Base-by-base conservation (phyloP, 2,888 invertebrate species). In the Atherix ibis region DNA sequence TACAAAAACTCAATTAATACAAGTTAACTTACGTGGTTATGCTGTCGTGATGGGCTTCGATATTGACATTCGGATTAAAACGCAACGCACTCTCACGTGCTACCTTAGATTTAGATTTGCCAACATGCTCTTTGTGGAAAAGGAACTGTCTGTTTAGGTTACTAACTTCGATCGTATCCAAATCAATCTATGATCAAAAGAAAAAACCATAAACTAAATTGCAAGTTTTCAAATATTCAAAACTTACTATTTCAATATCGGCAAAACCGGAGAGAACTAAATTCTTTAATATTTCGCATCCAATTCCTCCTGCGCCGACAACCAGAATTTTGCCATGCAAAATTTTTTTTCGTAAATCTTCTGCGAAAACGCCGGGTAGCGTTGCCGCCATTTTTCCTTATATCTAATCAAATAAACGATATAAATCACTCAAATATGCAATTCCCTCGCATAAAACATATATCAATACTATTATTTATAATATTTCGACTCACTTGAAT, bases 141-240 rank as follows among this genome's bases (percentile, higher is more conserved):
- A 99, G 64, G 61, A 99, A 99, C 60, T 99, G 98, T 25, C 98
- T 73, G 62, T 99, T 99, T 44, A 99, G 66, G 58, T 99, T 99
- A 65, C 95, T 95, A 37, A 99, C 84, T 65, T 99, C 98, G 56
- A 99, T 99, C 0, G 97, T 98, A 58, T 99, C 98, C 56, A 99
- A 70, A 70, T 99, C 98, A 62, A 99, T 89, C 95, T 97, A 65
- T 45, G 76, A 75, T 42, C 42, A 38, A 45, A 44, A 33, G 9
- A 3, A 22, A 34, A 30, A 19, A 28, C 5, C 22, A 27, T 22
- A 10, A 22, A n/a, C n/a, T 4, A 14, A 22, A 18, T 36, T 27
- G 10, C 18, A 16, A 35, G 24, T 12, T 31, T 6, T 25, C 12
- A 4, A 12, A 15, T 29, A 5, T n/a, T 28, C 3, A 33, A 12